Evolutionary conservation across 2,113 vertebrate genomes (phyloP), one percentile per base, ranked within the genome.

Genomic region (Pomatorhinus ruficollis): DNA sequence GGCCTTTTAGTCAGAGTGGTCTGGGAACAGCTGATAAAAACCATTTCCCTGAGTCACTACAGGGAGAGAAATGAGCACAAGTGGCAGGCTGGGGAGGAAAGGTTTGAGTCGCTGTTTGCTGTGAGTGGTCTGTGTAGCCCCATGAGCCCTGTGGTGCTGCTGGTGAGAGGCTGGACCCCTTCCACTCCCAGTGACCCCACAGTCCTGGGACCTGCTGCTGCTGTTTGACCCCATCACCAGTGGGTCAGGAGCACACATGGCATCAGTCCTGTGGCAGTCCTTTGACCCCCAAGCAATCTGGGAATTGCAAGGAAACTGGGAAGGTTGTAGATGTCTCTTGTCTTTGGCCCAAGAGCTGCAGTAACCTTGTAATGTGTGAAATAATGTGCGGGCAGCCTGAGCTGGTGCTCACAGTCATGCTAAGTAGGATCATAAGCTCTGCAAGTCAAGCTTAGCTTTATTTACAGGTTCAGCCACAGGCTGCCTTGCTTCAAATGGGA

Each of bases 131-230:
- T 9, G 3, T 42, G 47, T 27, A 75, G 40, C 18, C n/a, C n/a
- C 0, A 0, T 28, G 66, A 90, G 31, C 8, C 3, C 39, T 61
- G 40, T 0, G 4, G 2, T 49, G 19, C 28, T 76, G 61, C 53
- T 82, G 1, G 0, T 42, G 56, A 59, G 75, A 52, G 28, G 16
- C 70, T 68, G 72, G 50, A 39, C 4, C 5, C 6, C 16, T 83
- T 56, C 44, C 0, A 1, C 8, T 40, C 14, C n/a, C 31, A 65
- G 70, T 47, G 57, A 30, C 39, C 37, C 60, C 52, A 39, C 12
- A 35, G 47, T 52, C 30, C 72, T 71, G 65, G 28, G 22, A 71
- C 25, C 19, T 78, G 68, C 33, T 92, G 59, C n/a, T 1, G 2
- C 50, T 42, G 17, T 64, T 49, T 1, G 2, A 47, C 20, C 77